phyloP scores from a whole-genome alignment of 2,888 invertebrate species.

The Meiosimyza platycephala region DNA sequence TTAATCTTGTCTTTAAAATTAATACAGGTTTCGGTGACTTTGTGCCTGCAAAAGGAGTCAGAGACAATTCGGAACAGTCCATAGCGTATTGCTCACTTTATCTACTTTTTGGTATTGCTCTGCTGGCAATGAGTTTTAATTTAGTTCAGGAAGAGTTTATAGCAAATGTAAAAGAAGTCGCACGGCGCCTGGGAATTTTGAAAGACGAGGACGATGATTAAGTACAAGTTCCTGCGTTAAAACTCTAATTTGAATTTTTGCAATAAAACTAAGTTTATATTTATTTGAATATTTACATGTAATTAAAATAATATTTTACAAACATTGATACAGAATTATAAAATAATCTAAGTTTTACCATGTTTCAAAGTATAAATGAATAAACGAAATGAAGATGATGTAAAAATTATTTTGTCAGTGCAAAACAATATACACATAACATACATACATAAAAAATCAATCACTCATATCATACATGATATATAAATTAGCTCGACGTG shows the following conservation, averaged over 20 bases:
- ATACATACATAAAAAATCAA: background rate
- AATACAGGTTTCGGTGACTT: constrained; percentile 83
- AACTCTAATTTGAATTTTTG: too few relatives aligned
- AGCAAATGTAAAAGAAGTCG: constrained; percentile 86
- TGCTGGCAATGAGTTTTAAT: constrained; percentile 97
- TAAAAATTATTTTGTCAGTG: too few relatives aligned
- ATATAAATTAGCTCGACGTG: background rate
- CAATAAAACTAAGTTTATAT: too few relatives aligned
- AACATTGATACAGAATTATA: background rate
- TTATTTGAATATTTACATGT: too few relatives aligned
- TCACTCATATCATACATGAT: background rate
- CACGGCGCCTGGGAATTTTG: constrained; percentile 87
- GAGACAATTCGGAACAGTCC: constrained; percentile 64
- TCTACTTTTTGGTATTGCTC: constrained; percentile 91
- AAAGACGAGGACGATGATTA: constrained; percentile 76
- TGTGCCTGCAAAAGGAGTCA: constrained; percentile 80
- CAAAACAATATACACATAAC: too few relatives aligned
- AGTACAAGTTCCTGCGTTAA: background rate
- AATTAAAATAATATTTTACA: too few relatives aligned
- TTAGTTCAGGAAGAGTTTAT: constrained; percentile 94
- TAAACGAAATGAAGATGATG: background rate
- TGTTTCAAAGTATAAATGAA: background rate
- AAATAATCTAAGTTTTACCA: background rate
- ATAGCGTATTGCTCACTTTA: constrained; percentile 92
- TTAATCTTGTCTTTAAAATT: background rate